A percentile compares a stretch with the other conserved stretches of the same genome.
Evolutionary conservation across 1,140 invertebrate species (phyloP).

Genomic region (Copidosoma floridanum): DNA sequence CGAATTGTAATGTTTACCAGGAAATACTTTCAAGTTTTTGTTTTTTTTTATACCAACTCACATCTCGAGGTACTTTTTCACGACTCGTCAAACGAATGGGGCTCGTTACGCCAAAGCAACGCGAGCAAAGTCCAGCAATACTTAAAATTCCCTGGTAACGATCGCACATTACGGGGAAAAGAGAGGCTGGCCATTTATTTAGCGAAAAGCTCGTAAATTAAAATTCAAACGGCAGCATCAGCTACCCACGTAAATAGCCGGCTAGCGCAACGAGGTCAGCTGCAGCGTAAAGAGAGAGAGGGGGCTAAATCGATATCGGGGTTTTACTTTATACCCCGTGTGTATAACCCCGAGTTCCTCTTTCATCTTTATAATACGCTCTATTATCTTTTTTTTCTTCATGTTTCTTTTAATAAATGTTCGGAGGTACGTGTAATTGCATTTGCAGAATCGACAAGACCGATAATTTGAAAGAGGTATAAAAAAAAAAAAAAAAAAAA

Average conservation of each 20-base stretch:
- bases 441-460: constrained; percentile 9
- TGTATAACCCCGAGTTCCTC: not conserved
- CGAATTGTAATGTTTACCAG: too few relatives aligned
- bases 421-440: not conserved
- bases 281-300: not conserved
- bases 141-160: not conserved
- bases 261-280: constrained; percentile 9
- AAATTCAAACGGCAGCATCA: not conserved
- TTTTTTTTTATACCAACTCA: too few relatives aligned
- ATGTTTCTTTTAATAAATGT: constrained; percentile 17
- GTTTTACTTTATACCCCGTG: not conserved
- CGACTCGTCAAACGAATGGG: too few relatives aligned
- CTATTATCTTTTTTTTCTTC: constrained; percentile 4
- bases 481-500: too few relatives aligned
- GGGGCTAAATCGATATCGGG: constrained; percentile 14
- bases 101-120: too few relatives aligned
- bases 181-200: too few relatives aligned
- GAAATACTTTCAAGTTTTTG: too few relatives aligned
- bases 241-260: not conserved
- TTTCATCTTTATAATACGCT: not conserved
- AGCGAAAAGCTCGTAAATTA: constrained; percentile 4
- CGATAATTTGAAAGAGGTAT: constrained; percentile 12
- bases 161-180: too few relatives aligned
- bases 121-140: too few relatives aligned
- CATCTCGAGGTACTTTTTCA: too few relatives aligned